Base-by-base conservation (phyloP, 2,888 invertebrate species). In the Elysia crispata region DNA sequence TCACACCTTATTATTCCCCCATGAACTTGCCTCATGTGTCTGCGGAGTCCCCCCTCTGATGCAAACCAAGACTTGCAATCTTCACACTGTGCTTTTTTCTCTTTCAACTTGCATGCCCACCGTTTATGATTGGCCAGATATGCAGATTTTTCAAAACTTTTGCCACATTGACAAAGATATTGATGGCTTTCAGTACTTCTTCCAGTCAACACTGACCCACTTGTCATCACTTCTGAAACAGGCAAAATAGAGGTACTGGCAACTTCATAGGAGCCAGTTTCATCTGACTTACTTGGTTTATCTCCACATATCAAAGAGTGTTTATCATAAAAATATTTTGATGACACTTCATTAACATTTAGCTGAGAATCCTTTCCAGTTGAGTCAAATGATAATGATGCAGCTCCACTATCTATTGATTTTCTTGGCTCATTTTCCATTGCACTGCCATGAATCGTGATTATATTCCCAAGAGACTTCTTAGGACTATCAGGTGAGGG, bases 21-120 rank as follows among this genome's bases (percentile, higher is more conserved):
- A 18, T 80, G 80, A 0, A 69, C 76, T 33, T 80, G 80, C 15
- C 76, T 80, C 80, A 80, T 76, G 57, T 80, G 80, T 20, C 80
- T 25, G 49, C 62, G 62, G 1, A 80, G 60, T 15, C 80, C 80
- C 30, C 54, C 31, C 23, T 80, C 80, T 23, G 67, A 50, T 13
- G 76, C 80, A 50, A 80, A 80, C 76, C 80, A 76, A 33, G 57
- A 33, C 31, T 76, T 69, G 30, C 80, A 80, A 11, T 76, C 30
- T 31, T 76, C 73, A 57, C 80, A 80, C 66, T 80, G 80, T 1
- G 72, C 75, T 23, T 31, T 76, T 66, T 76, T 76, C 66, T 76
- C 76, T 20, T 60, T 76, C 5, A 80, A 41, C 18, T 62, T 49
- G 50, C 80, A 80, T 23, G 80, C 62, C 80, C 80, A 80, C 0